Base-by-base conservation (phyloP, 2,888 invertebrate species). In the Ceramica pisi region DNA sequence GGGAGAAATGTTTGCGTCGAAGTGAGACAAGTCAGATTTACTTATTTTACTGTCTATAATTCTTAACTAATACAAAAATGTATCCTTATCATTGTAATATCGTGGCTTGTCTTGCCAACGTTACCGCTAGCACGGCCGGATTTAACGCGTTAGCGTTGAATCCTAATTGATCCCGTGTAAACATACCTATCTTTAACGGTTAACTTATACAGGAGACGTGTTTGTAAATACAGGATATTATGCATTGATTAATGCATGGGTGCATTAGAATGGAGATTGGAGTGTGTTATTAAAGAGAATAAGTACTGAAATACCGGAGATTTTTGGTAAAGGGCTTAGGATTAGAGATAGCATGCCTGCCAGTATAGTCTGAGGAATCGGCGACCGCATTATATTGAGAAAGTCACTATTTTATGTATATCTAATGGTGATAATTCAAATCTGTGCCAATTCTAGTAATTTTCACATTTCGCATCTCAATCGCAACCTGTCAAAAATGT, bases 101-200 rank as follows among this genome's bases (percentile, higher is more conserved):
- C 8, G 21, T 50, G 8, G 8, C 2, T 55, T 72, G 0, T 7
- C 10, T 74, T 83, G 85, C 80, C 57, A 67, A 63, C 75, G 63
- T 16, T 85, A 75, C 80, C n/a, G 5, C 44, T 72, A 64, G 35
- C 63, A 14, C 62, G 46, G 73, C 86, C 86, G 89, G 89, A 89
- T 87, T 84, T 89, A 81, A 89, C 87, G 81, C 85, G 84, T 90
- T 91, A 90, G 79, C 88, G 87, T 86, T 80, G 86, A 81, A 80
- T 84, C 81, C 89, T 90, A 91, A 91, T 91, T 90, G 88, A 86
- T 77, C 80, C 79, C 71, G 48, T 85, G 86, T 89, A 91, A 91
- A 91, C 88, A 91, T 51, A 62, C 21, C 64, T 73, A 80, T 75
- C 71, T 88, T 83, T 71, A 80, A 77, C 62, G 14, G 72, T 53